Percentiles rank a stretch among this genome's conserved stretches.
These are phyloP conservation scores for Protodeltote pygarga DNA, from an alignment of 2,888 invertebrate species.

Conservation along the genomic window DNA sequence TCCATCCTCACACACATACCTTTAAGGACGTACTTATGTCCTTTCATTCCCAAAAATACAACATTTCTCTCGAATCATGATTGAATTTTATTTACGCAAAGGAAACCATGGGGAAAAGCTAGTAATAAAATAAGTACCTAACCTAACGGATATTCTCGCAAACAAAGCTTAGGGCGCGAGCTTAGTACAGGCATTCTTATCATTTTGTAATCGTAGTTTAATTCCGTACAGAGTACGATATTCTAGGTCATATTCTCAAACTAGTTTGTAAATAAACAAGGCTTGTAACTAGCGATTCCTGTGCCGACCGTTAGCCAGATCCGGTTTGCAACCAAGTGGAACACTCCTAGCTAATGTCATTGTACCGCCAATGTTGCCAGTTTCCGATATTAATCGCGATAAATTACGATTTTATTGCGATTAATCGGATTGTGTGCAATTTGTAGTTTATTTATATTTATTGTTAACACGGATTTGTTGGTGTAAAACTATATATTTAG, in stretches of 20 bases:
- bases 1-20: too few relatives aligned
- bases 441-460: too few relatives aligned
- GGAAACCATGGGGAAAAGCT: too few relatives aligned
- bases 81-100: too few relatives aligned
- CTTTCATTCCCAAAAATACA: too few relatives aligned
- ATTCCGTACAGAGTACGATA: conserved; percentile 20
- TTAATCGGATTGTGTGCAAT: too few relatives aligned
- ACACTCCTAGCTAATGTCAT: conserved; percentile 30
- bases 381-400: conserved; percentile 25
- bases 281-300: conserved; percentile 42
- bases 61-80: too few relatives aligned
- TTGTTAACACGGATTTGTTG: too few relatives aligned
- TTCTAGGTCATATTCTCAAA: conserved; percentile 44
- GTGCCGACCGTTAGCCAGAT: conserved; percentile 42
- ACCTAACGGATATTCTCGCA: neutral
- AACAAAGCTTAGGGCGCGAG: neutral
- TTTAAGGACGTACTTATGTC: too few relatives aligned
- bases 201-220: conserved; percentile 3
- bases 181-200: conserved; percentile 4
- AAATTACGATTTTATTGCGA: conserved; percentile 3
- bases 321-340: conserved; percentile 39
- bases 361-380: conserved; percentile 8
- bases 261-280: conserved; percentile 43
- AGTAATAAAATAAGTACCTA: conserved; percentile 4
- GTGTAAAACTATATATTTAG: too few relatives aligned